A percentile compares a stretch with the other conserved stretches of the same genome.
These are phyloP conservation scores for Vipera latastei DNA, from an alignment of 2,797 vertebrate genomes.

Conservation along the genomic window DNA sequence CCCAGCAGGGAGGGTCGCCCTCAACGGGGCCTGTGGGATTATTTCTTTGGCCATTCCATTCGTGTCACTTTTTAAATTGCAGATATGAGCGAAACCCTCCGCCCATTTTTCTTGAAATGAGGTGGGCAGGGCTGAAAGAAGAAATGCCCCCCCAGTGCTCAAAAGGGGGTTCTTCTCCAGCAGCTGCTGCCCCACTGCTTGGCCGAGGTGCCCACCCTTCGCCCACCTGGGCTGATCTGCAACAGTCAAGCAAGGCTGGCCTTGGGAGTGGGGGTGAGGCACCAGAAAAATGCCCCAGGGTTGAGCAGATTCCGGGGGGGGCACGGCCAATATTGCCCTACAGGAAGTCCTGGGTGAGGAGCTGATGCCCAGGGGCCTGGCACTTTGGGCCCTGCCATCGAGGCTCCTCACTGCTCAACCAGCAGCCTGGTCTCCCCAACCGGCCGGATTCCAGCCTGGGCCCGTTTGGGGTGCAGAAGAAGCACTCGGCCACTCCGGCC, in stretches of 20 bases:
- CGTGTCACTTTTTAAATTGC: not conserved
- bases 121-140: not conserved
- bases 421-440: not conserved
- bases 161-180: not conserved
- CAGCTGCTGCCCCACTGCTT: not conserved
- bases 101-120: not conserved
- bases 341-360: not conserved
- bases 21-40: rapidly evolving
- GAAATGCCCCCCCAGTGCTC: not conserved
- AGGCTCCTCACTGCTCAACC: not conserved
- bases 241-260: not conserved
- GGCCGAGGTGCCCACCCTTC: not conserved
- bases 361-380: not conserved
- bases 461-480: not conserved
- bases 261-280: not conserved
- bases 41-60: not conserved
- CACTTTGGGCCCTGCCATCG: not conserved
- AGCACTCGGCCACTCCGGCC: not conserved
- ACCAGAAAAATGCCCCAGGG: not conserved
- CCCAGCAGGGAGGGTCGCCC: not conserved
- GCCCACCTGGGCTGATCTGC: not conserved
- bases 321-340: not conserved
- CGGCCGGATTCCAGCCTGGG: not conserved
- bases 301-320: not conserved
- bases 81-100: not conserved